These are phyloP conservation scores for Palythoa caribaeorum DNA, from an alignment of 92 coral and sea anemone species.

Conservation along the genomic window DNA sequence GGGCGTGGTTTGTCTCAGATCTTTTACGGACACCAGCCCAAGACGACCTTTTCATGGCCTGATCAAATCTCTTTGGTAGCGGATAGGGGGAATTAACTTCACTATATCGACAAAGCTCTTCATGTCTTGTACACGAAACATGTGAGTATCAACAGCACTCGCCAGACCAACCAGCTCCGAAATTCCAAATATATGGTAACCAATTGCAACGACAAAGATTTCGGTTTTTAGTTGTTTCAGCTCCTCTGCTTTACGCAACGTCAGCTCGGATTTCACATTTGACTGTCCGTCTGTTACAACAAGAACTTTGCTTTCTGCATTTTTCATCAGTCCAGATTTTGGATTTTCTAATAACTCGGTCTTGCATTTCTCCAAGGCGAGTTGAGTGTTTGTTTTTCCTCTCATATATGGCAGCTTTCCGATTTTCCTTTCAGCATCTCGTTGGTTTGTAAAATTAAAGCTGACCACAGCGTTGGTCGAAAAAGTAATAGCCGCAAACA, in stretches of 20 bases:
- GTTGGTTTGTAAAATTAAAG: conserved; percentile 37
- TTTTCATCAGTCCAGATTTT: not conserved
- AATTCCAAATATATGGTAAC: conserved; percentile 30
- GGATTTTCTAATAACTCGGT: conserved; percentile 14
- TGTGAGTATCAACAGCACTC: not conserved
- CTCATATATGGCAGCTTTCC: conserved; percentile 11
- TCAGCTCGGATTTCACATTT: conserved; percentile 24
- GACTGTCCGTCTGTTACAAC: conserved; percentile 43
- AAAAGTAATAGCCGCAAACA: conserved; percentile 37
- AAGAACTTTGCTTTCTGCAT: conserved; percentile 16
- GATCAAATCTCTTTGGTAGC: not conserved
- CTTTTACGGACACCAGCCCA: not conserved
- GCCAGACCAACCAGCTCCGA: conserved; percentile 23
- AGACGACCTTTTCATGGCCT: not conserved
- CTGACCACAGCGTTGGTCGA: conserved; percentile 38
- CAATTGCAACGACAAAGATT: conserved; percentile 38
- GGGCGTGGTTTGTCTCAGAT: no score
- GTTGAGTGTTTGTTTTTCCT: conserved; percentile 34
- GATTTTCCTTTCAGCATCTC: conserved; percentile 30
- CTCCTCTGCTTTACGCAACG: conserved; percentile 6
- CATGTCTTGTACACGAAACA: conserved; percentile 38
- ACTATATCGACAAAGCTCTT: conserved; percentile 17
- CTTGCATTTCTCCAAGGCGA: conserved; percentile 21
- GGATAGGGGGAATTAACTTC: conserved; percentile 25
- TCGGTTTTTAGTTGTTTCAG: not conserved